Evolutionary conservation across 2,113 vertebrate species (phyloP).

Genomic region (Nibea albiflora): DNA sequence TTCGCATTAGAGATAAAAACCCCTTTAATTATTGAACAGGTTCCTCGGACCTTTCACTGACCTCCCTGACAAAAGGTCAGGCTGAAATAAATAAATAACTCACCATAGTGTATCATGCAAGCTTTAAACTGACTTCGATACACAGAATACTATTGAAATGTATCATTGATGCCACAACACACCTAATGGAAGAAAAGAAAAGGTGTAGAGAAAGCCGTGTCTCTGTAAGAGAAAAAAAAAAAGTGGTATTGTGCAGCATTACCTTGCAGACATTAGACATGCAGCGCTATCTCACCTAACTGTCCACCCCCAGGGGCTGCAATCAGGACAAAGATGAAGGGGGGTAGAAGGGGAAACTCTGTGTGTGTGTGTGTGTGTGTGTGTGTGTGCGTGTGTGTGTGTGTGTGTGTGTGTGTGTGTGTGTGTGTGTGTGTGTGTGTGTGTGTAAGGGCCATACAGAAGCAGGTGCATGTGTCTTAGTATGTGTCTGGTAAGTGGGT

Average conservation of each 20-base stretch:
- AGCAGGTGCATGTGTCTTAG: slow-evolving; percentile 68
- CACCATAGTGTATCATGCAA: not conserved
- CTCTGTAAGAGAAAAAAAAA: not conserved
- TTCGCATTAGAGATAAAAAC: slow-evolving; percentile 58
- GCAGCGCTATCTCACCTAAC: slow-evolving; percentile 57
- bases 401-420: slow-evolving; percentile 9
- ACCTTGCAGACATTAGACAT: slow-evolving; percentile 52
- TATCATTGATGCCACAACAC: slow-evolving; percentile 29
- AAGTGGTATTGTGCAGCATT: slow-evolving; percentile 24
- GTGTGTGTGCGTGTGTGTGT: slow-evolving; percentile 9
- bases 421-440: slow-evolving; percentile 4
- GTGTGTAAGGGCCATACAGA: slow-evolving; percentile 47
- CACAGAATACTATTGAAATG: not conserved
- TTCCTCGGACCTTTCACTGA: slow-evolving; percentile 66
- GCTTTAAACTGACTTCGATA: not conserved
- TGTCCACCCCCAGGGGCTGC: slow-evolving; percentile 52
- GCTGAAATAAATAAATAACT: slow-evolving; percentile 36
- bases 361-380: slow-evolving; percentile 15
- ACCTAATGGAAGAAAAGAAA: slow-evolving; percentile 34
- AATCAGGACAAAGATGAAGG: slow-evolving; percentile 58
- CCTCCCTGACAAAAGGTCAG: slow-evolving; percentile 51
- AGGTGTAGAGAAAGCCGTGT: not conserved
- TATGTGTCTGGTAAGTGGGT: slow-evolving; percentile 56
- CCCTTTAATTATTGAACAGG: slow-evolving; percentile 74
- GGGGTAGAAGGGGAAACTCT: not conserved